phyloP scores from a whole-genome alignment of 2,797 vertebrate genomes.

The Poliocrania exsul region DNA sequence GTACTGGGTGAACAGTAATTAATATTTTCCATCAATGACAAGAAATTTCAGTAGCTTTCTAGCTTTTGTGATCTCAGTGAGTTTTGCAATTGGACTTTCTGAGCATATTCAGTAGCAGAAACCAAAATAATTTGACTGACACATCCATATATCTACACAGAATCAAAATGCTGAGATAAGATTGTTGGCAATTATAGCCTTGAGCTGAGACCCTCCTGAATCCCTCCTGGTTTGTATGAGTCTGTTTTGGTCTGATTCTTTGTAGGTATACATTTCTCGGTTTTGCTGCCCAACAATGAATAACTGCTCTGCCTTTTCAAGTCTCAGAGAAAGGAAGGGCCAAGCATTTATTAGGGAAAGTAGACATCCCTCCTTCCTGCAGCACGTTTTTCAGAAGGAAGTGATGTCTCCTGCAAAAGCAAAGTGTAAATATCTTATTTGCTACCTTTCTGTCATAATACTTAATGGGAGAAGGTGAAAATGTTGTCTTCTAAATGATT shows the following conservation, averaged over 20 bases:
- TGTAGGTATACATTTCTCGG: neutral
- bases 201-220: neutral
- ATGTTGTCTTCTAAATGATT: neutral
- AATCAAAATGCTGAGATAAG: neutral
- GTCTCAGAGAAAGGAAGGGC: neutral
- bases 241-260: neutral
- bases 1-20: neutral
- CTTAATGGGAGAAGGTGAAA: neutral
- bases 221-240: neutral
- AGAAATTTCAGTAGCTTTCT: neutral
- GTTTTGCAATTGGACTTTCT: neutral
- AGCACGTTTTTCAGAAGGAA: neutral
- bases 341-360: neutral
- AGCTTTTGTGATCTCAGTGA: neutral
- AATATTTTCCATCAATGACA: neutral
- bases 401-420: neutral
- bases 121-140: neutral
- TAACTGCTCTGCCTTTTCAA: neutral
- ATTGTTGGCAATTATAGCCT: neutral
- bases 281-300: neutral
- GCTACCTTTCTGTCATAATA: neutral
- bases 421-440: neutral
- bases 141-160: neutral
- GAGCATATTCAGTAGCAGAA: neutral
- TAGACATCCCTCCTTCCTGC: neutral